A percentile compares a stretch with the other conserved stretches of the same genome.
These are phyloP conservation scores for Automeris io DNA, from an alignment of 2,888 invertebrate species.

Conservation along the genomic window DNA sequence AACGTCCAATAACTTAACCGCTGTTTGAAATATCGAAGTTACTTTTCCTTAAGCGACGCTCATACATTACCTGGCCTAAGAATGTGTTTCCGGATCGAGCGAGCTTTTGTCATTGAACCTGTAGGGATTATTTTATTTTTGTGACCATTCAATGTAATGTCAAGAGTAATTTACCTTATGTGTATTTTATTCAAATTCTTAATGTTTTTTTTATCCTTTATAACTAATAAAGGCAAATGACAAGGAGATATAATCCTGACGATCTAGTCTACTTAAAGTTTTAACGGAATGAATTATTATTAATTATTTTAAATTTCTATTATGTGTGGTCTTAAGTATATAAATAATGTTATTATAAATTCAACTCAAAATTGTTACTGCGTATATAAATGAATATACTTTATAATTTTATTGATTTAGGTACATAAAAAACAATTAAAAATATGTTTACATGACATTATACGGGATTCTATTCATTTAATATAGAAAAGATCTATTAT, in stretches of 20 bases:
- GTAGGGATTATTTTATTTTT: constrained; percentile 43
- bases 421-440: too few relatives aligned
- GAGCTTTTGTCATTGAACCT: constrained; percentile 50
- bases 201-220: constrained; percentile 2
- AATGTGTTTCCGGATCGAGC: constrained; percentile 69
- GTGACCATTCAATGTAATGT: constrained; percentile 21
- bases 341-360: too few relatives aligned
- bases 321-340: too few relatives aligned
- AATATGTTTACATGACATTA: too few relatives aligned
- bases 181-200: constrained; percentile 23
- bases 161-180: constrained; percentile 18
- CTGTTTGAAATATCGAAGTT: constrained; percentile 70
- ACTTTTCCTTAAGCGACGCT: constrained; percentile 71
- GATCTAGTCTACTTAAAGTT: too few relatives aligned
- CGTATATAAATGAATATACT: too few relatives aligned
- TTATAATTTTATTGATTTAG: too few relatives aligned
- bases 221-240: background rate
- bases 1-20: constrained; percentile 71
- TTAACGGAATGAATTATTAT: too few relatives aligned
- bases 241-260: background rate
- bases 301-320: too few relatives aligned
- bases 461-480: too few relatives aligned
- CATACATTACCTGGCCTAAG: constrained; percentile 65
- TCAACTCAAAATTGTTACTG: too few relatives aligned
- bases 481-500: too few relatives aligned